These are phyloP conservation scores for Drosophila willistoni DNA, from an alignment of 1,140 invertebrate species.

Conservation along the genomic window DNA sequence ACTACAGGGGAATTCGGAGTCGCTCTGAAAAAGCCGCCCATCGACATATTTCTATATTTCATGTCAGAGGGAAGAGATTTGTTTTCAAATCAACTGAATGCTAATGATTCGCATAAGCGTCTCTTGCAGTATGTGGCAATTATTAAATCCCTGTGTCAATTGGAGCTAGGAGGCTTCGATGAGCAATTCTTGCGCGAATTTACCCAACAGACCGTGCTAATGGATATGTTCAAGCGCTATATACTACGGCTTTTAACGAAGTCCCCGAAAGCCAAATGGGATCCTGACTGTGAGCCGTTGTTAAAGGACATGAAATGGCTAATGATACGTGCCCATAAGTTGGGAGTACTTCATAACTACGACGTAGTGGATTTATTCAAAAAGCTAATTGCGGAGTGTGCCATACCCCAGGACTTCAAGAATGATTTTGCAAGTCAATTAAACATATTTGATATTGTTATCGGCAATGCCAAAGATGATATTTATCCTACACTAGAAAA, in stretches of 20 bases:
- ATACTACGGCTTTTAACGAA: conserved; percentile 26
- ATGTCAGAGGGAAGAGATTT: conserved; percentile 70
- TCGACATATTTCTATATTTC: conserved; percentile 75
- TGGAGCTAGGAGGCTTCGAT: conserved; percentile 83
- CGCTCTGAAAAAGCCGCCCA: conserved; percentile 37
- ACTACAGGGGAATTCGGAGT: conserved; percentile 44
- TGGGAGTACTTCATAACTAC: conserved; percentile 35
- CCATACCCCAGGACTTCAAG: conserved; percentile 16
- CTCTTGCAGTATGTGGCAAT: conserved; percentile 74
- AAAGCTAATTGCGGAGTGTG: conserved; percentile 32
- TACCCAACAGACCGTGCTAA: conserved; percentile 34
- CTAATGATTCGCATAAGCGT: conserved; percentile 61
- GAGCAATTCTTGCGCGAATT: conserved; percentile 44
- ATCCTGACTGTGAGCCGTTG: conserved; percentile 36
- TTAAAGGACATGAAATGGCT: conserved; percentile 53
- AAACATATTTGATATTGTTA: conserved; percentile 1
- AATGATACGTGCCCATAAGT: conserved; percentile 50
- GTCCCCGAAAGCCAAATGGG: conserved; percentile 17
- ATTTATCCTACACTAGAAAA: conserved; percentile 72
- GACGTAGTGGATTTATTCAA: conserved; percentile 53
- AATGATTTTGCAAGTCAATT: conserved; percentile 33
- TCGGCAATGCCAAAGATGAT: conserved; percentile 30
- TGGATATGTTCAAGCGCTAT: conserved; percentile 39
- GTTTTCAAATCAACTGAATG: conserved; percentile 46
- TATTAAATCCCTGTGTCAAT: conserved; percentile 83